These are phyloP conservation scores for Hippocampus abdominalis DNA, from an alignment of 2,113 vertebrate species.

Conservation along the genomic window DNA sequence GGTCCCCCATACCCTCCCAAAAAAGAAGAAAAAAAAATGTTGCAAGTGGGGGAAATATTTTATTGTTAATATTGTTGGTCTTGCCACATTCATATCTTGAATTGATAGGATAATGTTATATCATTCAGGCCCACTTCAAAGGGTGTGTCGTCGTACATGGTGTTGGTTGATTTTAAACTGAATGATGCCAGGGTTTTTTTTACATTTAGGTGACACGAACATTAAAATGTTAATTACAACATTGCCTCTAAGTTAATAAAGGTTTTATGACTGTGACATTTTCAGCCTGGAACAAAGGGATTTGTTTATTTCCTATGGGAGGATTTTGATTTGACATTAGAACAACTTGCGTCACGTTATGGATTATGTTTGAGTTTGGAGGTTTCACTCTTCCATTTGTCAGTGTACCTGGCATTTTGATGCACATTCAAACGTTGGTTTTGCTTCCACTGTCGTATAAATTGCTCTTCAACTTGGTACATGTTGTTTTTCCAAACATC, in stretches of 20 bases:
- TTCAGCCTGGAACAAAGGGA: not conserved
- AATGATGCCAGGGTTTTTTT: no score
- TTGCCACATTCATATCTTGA: no score
- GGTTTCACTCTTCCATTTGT: not conserved
- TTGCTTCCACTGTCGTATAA: not conserved
- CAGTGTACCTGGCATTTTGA: not conserved
- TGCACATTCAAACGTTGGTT: not conserved
- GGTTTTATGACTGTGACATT: not conserved
- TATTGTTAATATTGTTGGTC: no score
- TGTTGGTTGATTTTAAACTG: no score
- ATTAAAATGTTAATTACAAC: not conserved
- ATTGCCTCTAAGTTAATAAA: not conserved
- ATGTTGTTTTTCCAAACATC: slow-evolving; percentile 6
- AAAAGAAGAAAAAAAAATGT: no score
- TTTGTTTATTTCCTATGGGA: not conserved
- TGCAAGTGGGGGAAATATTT: no score
- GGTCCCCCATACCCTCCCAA: no score
- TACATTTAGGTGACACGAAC: not conserved
- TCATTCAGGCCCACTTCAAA: no score
- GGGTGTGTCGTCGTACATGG: no score
- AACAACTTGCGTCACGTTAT: not conserved
- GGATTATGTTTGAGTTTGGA: not conserved
- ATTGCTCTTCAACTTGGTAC: not conserved
- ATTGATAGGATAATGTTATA: no score
- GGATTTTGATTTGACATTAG: no score